Conservation (phyloP, 2,888 invertebrate species). For the Protonemura montana region DNA sequence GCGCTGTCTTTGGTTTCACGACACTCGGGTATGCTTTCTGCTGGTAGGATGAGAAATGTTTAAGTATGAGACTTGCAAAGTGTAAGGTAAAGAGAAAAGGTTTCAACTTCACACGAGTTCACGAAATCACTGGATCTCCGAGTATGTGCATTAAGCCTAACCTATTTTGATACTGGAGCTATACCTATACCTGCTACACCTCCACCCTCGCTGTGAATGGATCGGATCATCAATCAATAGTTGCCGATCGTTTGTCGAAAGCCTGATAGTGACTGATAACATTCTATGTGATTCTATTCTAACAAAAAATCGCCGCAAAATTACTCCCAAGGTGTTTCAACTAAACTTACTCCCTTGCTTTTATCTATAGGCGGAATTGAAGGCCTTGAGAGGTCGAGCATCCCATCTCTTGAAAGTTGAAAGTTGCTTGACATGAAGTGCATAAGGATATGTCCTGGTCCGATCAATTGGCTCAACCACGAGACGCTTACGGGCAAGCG, state of each 20-base stretch:
- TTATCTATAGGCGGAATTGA: constrained; percentile 18
- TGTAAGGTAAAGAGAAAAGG: constrained; percentile 12
- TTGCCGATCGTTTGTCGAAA: constrained; percentile 40
- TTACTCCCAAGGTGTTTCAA: constrained; percentile 36
- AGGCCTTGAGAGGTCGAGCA: background rate
- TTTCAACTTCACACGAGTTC: background rate
- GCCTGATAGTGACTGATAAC: constrained; percentile 39
- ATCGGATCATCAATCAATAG: constrained; percentile 36
- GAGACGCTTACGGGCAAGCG: background rate
- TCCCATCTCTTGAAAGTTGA: constrained; percentile 22
- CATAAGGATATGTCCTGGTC: background rate
- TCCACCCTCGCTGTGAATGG: background rate
- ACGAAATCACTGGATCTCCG: background rate
- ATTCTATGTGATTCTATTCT: constrained; percentile 32
- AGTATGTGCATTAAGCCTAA: background rate
- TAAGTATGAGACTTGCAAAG: background rate
- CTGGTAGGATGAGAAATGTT: background rate
- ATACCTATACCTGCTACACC: background rate
- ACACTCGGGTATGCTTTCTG: background rate
- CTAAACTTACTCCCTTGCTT: constrained; percentile 10
- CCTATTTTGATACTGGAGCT: background rate
- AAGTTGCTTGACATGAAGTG: background rate
- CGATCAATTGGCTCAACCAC: background rate
- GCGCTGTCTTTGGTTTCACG: background rate
- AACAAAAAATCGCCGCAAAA: constrained; percentile 34